Evolutionary conservation across 2,797 vertebrate genomes (phyloP).

Genomic region (Hypotaenidia philippensis): DNA sequence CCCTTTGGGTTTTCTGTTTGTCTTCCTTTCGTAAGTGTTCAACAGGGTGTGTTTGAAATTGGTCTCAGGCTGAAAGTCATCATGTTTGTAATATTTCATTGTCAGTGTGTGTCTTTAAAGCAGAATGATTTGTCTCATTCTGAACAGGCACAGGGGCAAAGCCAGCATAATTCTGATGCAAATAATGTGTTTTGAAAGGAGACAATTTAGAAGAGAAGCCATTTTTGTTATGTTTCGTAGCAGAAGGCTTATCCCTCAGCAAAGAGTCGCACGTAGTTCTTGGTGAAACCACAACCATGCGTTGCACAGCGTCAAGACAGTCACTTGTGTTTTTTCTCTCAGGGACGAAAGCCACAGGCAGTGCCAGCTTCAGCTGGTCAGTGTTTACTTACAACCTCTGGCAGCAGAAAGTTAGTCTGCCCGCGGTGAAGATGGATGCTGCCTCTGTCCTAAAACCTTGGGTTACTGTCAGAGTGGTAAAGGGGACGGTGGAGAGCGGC

Average conservation of each 20-base stretch:
- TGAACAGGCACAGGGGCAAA: background rate
- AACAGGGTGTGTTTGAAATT: background rate
- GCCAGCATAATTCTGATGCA: background rate
- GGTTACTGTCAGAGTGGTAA: background rate
- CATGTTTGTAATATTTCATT: background rate
- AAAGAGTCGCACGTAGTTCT: background rate
- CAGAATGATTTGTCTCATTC: background rate
- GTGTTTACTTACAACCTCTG: background rate
- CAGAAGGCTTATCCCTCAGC: background rate
- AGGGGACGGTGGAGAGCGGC: background rate
- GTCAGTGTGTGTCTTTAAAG: background rate
- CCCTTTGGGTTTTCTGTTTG: background rate
- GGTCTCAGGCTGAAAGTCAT: background rate
- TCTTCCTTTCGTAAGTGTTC: background rate
- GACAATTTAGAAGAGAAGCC: background rate
- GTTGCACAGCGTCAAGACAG: background rate
- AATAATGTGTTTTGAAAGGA: background rate
- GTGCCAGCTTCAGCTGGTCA: background rate
- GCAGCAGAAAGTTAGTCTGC: background rate
- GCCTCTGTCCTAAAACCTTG: background rate
- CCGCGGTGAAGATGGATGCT: background rate
- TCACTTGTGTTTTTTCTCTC: background rate
- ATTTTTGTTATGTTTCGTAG: background rate
- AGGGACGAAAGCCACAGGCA: background rate
- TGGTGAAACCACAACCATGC: accelerated